Conservation (phyloP, 2,113 vertebrate genomes). For the mouse (Mus musculus) region DNA sequence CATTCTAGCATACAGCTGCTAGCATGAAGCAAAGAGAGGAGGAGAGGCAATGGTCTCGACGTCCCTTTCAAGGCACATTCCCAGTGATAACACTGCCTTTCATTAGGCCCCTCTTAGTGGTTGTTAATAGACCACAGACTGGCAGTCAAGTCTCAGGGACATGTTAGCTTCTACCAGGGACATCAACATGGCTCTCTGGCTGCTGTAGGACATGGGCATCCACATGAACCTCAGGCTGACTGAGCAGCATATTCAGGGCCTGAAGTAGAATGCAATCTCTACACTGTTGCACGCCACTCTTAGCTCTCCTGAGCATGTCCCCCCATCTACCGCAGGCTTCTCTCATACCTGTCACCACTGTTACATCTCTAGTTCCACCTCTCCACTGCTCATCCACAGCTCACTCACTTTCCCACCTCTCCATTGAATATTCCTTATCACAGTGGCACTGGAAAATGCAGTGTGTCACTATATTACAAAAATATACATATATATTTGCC, state of each 20-base stretch:
- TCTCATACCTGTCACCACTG: background rate
- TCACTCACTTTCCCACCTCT: background rate
- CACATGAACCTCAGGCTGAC: background rate
- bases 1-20: background rate
- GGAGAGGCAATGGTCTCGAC: no score
- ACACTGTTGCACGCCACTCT: background rate
- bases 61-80: no score
- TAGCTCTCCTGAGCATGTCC: background rate
- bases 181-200: background rate
- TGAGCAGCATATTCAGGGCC: background rate
- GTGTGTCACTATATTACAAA: background rate
- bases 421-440: background rate
- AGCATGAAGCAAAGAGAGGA: background rate
- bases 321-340: background rate
- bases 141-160: background rate
- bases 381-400: background rate
- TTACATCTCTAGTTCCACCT: background rate
- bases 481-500: background rate
- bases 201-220: background rate
- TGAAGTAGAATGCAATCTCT: background rate
- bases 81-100: background rate
- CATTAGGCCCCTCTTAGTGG: rapidly evolving
- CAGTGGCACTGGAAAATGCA: background rate
- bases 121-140: background rate
- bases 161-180: background rate